phyloP scores from a whole-genome alignment of 1,140 invertebrate genomes.

The Archegozetes longisetosus region DNA sequence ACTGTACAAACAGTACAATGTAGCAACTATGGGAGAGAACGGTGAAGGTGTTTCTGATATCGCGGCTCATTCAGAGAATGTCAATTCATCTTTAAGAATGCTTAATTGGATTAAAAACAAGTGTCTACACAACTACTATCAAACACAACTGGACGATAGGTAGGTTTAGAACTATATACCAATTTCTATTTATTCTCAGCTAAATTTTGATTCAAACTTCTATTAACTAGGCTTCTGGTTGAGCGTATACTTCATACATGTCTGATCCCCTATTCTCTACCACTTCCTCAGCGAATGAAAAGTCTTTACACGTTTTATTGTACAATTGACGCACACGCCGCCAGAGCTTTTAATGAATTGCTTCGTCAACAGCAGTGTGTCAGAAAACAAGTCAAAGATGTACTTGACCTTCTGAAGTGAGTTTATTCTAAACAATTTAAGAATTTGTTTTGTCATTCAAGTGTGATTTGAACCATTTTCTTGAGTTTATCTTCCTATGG shows the following conservation, averaged over 20 bases:
- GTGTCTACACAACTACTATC: conserved; percentile 82
- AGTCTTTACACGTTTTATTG: conserved; percentile 78
- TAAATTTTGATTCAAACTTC: conserved; percentile 45
- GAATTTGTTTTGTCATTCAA: no score
- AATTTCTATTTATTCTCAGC: conserved; percentile 16
- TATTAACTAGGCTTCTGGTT: conserved; percentile 57
- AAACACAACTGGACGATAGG: conserved; percentile 52
- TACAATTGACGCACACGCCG: conserved; percentile 85
- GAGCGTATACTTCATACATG: conserved; percentile 89
- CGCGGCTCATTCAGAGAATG: conserved; percentile 57
- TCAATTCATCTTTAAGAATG: conserved; percentile 47
- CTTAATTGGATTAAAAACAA: conserved; percentile 83
- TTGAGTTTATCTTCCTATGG: neutral
- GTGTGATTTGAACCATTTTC: no score
- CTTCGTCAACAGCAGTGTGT: conserved; percentile 80
- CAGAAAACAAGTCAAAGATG: conserved; percentile 61
- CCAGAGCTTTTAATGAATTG: conserved; percentile 49
- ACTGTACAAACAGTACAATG: conserved; percentile 76
- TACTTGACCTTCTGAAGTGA: conserved; percentile 60
- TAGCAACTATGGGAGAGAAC: neutral
- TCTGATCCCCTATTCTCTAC: conserved; percentile 77
- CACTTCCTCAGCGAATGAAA: conserved; percentile 69
- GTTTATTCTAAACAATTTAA: conserved; percentile 22
- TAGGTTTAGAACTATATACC: conserved; percentile 24
- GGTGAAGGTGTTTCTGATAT: conserved; percentile 40